Base-by-base conservation (phyloP, 2,113 vertebrate genomes). In the Calcarius ornatus region DNA sequence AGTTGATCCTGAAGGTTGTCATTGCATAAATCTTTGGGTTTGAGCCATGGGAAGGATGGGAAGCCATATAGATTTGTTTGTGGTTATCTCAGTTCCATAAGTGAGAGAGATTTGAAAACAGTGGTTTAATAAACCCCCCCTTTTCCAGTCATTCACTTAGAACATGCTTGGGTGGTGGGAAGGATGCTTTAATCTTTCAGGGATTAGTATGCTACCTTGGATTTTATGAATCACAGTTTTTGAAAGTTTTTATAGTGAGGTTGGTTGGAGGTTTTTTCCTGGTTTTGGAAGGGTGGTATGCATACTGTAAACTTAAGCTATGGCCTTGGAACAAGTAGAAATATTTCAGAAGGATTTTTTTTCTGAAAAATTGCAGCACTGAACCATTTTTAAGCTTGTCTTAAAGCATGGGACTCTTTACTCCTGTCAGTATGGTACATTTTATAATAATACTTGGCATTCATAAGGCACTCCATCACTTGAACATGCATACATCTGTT, bases 391-490 rank as follows among this genome's bases (percentile, higher is more conserved):
- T 63, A 93, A 70, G 23, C 12, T 57, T 85, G 43, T 82, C 53
- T 87, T 88, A 61, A 84, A 92, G 72, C 20, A 68, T 1, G 2
- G 9, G 27, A 56, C 30, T 81, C 51, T 85, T 73, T 30, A 51
- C 11, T 86, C 6, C 48, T 81, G 71, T 91, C 50, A 54, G 11
- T 69, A 5, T 76, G 47, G 42, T 80, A 45, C 15, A 92, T 81
- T 76, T 86, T 69, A 19, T 81, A 81, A 66, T 72, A 79, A 66
- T 79, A 81, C 12, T 92, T 95, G 86, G 45, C 69, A 91, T 78
- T 94, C 66, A 28, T 76, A 64, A 81, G 57, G 38, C 73, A 71
- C 25, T 95, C 56, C n/a, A 81, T 92, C 65, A 88, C 28, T 94
- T 61, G 73, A 90, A 87, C 50, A 57, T 48, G 70, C 61, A 53